phyloP scores from a whole-genome alignment of 2,113 vertebrate species.

The Malurus melanocephalus region DNA sequence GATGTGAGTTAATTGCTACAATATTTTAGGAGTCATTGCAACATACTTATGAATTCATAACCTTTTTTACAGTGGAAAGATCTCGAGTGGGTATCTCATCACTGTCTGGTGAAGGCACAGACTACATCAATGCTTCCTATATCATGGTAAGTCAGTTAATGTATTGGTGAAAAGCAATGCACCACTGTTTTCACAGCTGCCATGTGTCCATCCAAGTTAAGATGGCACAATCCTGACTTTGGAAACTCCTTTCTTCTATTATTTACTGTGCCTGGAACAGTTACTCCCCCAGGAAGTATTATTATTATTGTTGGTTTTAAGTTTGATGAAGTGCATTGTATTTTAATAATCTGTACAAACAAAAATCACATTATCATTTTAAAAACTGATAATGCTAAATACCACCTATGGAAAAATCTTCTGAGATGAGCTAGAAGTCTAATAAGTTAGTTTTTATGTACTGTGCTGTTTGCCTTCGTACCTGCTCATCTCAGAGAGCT shows the following conservation, averaged over 20 bases:
- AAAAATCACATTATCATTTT: neutral
- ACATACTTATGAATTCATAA: neutral
- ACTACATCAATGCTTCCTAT: conserved; percentile 93
- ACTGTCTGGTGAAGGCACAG: conserved; percentile 78
- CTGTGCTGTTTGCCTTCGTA: neutral
- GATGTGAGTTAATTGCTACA: neutral
- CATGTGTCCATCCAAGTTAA: neutral
- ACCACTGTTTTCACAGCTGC: neutral
- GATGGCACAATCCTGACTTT: neutral
- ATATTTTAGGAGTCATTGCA: neutral
- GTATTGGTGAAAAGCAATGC: neutral
- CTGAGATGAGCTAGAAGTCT: neutral
- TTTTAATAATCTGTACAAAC: neutral
- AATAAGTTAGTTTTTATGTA: neutral
- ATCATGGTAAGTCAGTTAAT: conserved; percentile 77
- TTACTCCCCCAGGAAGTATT: neutral
- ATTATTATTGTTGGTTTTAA: neutral
- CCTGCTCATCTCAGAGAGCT: neutral
- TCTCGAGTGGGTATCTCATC: conserved; percentile 84
- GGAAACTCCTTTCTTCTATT: neutral
- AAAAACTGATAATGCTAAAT: neutral
- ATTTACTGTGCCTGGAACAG: neutral
- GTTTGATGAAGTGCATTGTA: neutral
- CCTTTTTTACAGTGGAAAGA: conserved; percentile 80
- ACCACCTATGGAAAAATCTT: neutral